These are phyloP conservation scores for Tridacna crocea DNA, from an alignment of 2,888 invertebrate species.

Conservation along the genomic window DNA sequence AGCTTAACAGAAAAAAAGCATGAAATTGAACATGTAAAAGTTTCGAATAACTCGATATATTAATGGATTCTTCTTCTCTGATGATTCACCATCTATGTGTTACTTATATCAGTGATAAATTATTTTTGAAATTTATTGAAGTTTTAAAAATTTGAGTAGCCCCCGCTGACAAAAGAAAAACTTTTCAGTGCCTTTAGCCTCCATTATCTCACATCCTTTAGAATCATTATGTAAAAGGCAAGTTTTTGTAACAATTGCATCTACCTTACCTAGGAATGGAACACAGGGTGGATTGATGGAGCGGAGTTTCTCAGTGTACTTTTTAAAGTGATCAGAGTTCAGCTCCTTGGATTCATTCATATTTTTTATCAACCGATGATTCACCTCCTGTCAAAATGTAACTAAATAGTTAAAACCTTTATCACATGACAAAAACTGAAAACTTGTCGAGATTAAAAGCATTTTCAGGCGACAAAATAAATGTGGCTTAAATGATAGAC, in stretches of 20 bases:
- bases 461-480: too few species aligned
- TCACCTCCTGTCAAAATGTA: conserved; percentile 75
- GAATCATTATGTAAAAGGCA: too few species aligned
- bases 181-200: background rate
- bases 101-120: background rate
- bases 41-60: too few species aligned
- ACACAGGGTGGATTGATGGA: conserved; percentile 99
- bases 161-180: background rate
- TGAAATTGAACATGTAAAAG: too few species aligned
- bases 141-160: background rate
- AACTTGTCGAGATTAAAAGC: too few species aligned
- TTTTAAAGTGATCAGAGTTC: conserved; percentile 94
- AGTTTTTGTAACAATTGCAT: too few species aligned
- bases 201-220: background rate
- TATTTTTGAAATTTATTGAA: background rate
- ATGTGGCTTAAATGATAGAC: too few species aligned
- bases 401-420: background rate
- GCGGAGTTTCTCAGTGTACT: conserved; percentile 96
- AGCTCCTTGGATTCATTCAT: conserved; percentile 95
- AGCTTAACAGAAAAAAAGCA: too few species aligned
- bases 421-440: too few species aligned
- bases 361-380: conserved; percentile 88
- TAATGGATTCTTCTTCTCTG: too few species aligned
- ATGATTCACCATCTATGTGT: background rate
- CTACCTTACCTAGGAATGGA: conserved; percentile 92